Evolutionary conservation across 2,113 vertebrate genomes (phyloP), one percentile per base, ranked within the genome.

Genomic region (Pomatostomus ruficeps): DNA sequence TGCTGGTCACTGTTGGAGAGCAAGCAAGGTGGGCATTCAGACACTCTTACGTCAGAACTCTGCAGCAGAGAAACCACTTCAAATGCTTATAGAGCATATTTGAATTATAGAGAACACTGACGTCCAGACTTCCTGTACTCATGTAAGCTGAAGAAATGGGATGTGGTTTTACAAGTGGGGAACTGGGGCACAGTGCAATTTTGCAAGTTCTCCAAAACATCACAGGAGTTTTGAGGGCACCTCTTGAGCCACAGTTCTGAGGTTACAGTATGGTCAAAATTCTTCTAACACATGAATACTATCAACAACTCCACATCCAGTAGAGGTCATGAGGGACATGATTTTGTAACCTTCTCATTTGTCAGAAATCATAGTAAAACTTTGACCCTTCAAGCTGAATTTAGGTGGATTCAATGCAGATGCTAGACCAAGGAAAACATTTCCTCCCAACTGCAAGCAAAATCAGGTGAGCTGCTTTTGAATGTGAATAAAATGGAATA

Each of bases 81-180:
- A 52, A 46, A 52, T 22, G 11, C 36, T 80, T 33, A 24, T 1
- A 46, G 25, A 55, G 10, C 45, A 31, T 14, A 49, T 26, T 33
- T 25, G 36, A 25, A 25, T 33, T 33, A 12, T 10, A 71, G n/a
- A 48, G 14, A 40, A n/a, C 7, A 24, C n/a, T 19, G 35, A 45
- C 42, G 71, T 28, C 14, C 29, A 71, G 84, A 36, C 12, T 29
- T 66, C 19, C n/a, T 1, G 0, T 45, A 26, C 40, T 75, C 22
- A 5, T 2, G 0, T 10, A 54, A 75, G 13, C 6, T 58, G 46
- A 57, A 79, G 46, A 80, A 95, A 55, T 48, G 10, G 0, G 0
- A 46, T 52, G 6, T 7, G 20, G 33, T 51, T 81, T 89, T 72
- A 51, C 40, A 45, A 45, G 24, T 25, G 46, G 15, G 28, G 9